These are phyloP conservation scores for Sinocyclocheilus anshuiensis DNA, from an alignment of 2,113 vertebrate genomes.

Conservation along the genomic window DNA sequence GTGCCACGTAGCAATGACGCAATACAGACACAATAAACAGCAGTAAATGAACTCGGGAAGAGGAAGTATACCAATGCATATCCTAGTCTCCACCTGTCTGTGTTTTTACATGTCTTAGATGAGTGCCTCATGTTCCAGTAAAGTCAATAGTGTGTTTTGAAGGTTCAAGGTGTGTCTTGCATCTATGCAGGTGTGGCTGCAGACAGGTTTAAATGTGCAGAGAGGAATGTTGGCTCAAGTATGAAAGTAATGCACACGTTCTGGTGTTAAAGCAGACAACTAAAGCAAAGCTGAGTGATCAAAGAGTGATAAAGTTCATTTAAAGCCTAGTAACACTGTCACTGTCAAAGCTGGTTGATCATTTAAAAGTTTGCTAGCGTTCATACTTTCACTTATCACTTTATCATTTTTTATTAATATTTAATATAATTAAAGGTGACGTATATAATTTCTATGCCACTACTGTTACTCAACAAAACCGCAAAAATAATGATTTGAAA, in stretches of 20 bases:
- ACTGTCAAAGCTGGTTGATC: neutral
- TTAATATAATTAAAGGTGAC: neutral
- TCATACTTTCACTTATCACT: neutral
- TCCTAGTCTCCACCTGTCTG: neutral
- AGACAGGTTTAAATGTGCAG: slow-evolving; percentile 64
- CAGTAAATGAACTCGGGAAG: neutral
- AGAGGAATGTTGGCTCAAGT: slow-evolving; percentile 61
- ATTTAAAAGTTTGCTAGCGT: neutral
- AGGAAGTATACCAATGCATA: neutral
- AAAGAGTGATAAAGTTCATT: neutral
- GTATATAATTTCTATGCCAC: neutral
- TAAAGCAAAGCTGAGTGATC: neutral
- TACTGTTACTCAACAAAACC: neutral
- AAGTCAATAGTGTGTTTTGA: neutral
- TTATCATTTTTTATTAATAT: neutral
- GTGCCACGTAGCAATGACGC: neutral
- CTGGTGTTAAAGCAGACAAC: neutral
- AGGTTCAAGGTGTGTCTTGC: neutral
- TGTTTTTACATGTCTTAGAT: neutral
- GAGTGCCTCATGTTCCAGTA: neutral
- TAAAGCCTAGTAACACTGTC: neutral
- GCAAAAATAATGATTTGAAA: neutral
- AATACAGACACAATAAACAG: neutral
- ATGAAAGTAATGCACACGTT: neutral
- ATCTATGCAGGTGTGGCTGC: slow-evolving; percentile 46